These are phyloP conservation scores for Mormyrus hasselquistii DNA, from an alignment of 2,797 vertebrate species.

Conservation along the genomic window DNA sequence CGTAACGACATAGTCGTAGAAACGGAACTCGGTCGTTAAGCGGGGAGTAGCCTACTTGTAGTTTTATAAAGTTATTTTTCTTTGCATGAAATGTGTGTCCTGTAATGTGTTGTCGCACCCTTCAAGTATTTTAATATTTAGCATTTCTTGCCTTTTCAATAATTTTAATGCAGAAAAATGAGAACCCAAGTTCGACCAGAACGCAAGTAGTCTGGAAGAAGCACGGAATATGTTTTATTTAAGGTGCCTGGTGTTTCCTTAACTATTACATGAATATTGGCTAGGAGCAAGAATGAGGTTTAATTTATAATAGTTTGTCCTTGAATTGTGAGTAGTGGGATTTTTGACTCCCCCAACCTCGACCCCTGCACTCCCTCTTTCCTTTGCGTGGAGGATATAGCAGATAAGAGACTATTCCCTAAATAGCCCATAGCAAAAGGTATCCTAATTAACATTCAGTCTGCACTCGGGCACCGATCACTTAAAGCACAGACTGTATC, in stretches of 20 bases:
- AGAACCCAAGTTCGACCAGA: neutral
- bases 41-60: neutral
- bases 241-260: slow-evolving; percentile 45
- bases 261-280: slow-evolving; percentile 71
- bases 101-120: neutral
- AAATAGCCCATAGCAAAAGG: slow-evolving; percentile 77
- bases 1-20: neutral
- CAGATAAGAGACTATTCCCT: slow-evolving; percentile 75
- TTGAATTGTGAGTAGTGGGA: slow-evolving; percentile 65
- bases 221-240: slow-evolving; percentile 34
- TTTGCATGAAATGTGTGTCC: neutral
- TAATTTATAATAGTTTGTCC: slow-evolving; percentile 73
- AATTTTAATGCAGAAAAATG: slow-evolving; percentile 4
- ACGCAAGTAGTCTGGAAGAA: neutral
- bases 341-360: slow-evolving; percentile 58
- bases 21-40: neutral
- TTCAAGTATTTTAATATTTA: neutral
- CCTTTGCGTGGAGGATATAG: slow-evolving; percentile 57
- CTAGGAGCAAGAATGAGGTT: slow-evolving; percentile 73
- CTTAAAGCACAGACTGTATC: slow-evolving; percentile 69
- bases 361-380: neutral
- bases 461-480: slow-evolving; percentile 49
- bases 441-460: slow-evolving; percentile 77
- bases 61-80: neutral
- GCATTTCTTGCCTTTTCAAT: neutral